phyloP scores from a whole-genome alignment of 2,888 invertebrate species.

The Antitype chi region DNA sequence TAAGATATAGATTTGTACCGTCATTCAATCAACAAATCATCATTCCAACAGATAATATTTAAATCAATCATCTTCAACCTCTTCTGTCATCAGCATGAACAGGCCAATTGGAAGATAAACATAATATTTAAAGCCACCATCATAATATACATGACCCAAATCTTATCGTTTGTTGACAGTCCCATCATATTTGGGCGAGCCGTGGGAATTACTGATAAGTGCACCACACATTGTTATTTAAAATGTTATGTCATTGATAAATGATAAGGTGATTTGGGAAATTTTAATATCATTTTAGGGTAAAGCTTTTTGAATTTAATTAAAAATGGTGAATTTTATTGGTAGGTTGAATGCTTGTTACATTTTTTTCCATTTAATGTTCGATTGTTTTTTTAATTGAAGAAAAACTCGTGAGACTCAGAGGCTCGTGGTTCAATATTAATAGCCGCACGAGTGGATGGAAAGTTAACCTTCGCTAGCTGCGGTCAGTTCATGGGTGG shows the following conservation, averaged over 20 bases:
- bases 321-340: not conserved
- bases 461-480: no score
- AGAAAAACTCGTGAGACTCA: no score
- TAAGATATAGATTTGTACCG: no score
- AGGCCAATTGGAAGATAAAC: constrained; percentile 52
- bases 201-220: constrained; percentile 62
- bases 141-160: constrained; percentile 50
- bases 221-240: not conserved
- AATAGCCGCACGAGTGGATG: no score
- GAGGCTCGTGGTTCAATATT: no score
- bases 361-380: not conserved
- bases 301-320: constrained; percentile 1
- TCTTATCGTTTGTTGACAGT: constrained; percentile 63
- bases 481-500: no score
- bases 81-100: constrained; percentile 37
- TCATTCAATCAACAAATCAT: constrained; percentile 10
- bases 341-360: not conserved
- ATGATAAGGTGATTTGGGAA: constrained; percentile 19
- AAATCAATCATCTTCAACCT: constrained; percentile 41
- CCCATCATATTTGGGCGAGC: constrained; percentile 46
- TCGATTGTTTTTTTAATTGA: no score
- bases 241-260: constrained; percentile 18
- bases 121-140: constrained; percentile 15
- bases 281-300: not conserved
- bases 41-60: constrained; percentile 17